Evolutionary conservation across 2,888 invertebrate species (phyloP), one percentile per base, ranked within the genome.

Genomic region (Aleiodes testaceus): DNA sequence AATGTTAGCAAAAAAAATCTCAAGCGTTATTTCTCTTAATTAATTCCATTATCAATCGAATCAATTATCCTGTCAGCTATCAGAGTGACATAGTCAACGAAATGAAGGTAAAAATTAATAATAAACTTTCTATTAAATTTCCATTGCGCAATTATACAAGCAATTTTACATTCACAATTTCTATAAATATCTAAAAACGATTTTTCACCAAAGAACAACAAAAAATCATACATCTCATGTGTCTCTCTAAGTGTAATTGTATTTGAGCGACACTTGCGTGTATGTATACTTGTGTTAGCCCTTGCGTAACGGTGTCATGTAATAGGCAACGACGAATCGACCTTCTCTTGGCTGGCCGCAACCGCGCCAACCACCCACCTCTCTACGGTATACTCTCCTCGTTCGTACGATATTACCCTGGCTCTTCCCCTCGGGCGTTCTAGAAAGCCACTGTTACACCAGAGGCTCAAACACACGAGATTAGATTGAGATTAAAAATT

Each of bases 231-330:
- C 44, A 59, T 53, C 47, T 52, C 26, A 9, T 36, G 9, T 36
- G 9, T 9, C 36, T 9, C 36, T 36, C 36, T 36, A 36, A 2
- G 47, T 47, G 30, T 50, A 65, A 67, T 67, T 45, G 63, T 44
- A 44, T 20, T 63, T 16, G 18, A 9, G 64, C 18, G n/a, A 53
- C 49, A 64, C 14, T 18, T 52, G 12, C 50, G 30, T 70, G 11
- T 59, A 52, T 67, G 66, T 61, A 63, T 65, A 66, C 44, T 11
- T 36, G 70, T 50, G 72, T 65, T 70, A 69, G 66, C 47, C 72
- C 76, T 84, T 84, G 83, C 84, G 83, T 81, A 84, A 84, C 78
- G 77, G 81, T 83, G 84, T 83, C 83, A 81, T 82, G 81, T 81
- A 83, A 83, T 81, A 79, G 64, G 64, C 79, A 78, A 81, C 76